Evolutionary conservation across 23 tunicate species (phyloP), one percentile per base, ranked within the genome.

Genomic region (Corella eumyota): DNA sequence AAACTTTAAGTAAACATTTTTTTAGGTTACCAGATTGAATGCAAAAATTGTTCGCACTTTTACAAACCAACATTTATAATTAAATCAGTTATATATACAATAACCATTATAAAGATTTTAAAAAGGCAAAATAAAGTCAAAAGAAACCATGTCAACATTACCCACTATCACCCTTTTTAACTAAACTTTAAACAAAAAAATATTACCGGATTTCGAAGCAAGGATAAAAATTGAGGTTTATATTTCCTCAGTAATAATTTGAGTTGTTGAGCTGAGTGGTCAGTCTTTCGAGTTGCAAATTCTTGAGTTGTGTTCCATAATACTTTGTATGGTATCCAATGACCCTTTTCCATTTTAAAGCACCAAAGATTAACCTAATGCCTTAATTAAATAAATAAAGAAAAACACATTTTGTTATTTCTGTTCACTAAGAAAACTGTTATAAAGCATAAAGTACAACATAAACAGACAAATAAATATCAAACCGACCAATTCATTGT

Each of bases 241-340:
- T 88, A 68, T 20, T 46, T 67, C 58, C 81, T 40, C 44, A 79
- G 47, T 37, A 79, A 56, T 4, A 74, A 46, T 61, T 78, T 78
- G 11, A 79, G n/a, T 29, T 67, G 65, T 9, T 74, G 78, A 24
- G 71, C 30, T 2, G 77, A 62, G 1, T 30, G 24, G 37, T 36
- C 51, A 25, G 58, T 65, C 62, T 72, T 55, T 9, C 51, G 70
- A n/a, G 68, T 34, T 7, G 85, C 90, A 62, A 88, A 65, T 28
- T 65, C 59, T 54, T 79, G 76, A 22, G 59, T 66, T 3, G 64
- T 30, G 2, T 64, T 59, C 47, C 52, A 79, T 55, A 88, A 46
- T 6, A 78, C 96, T 34, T 88, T 88, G 56, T 65, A 88, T 24
- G 96, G 96, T 36, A 47, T 56, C 96, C 96, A 88, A 32, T 32